Percentiles rank a stretch among this genome's conserved stretches.
Conservation (phyloP, 2,797 vertebrate species). For the Potorous gilbertii region DNA sequence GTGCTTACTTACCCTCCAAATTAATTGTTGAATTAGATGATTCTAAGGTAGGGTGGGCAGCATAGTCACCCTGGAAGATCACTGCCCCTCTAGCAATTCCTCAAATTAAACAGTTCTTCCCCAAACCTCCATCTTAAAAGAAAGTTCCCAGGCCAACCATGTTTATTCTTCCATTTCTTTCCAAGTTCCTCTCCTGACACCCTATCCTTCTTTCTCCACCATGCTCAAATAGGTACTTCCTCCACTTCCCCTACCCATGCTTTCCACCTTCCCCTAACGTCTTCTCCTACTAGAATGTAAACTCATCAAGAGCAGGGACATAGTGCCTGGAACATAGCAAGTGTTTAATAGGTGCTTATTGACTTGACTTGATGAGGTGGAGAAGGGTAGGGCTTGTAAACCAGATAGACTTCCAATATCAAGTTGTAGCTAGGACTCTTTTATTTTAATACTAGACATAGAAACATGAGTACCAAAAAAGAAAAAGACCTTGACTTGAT, state of each 20-base stretch:
- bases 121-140: background rate
- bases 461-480: no score
- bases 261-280: background rate
- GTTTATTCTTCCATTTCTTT: background rate
- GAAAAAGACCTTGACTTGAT: no score
- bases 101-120: background rate
- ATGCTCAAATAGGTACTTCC: background rate
- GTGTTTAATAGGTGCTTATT: background rate
- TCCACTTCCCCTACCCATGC: background rate
- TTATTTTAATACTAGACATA: no score
- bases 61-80: background rate
- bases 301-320: no score
- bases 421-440: no score
- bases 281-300: background rate
- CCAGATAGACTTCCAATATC: background rate
- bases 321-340: background rate
- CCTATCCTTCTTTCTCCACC: background rate
- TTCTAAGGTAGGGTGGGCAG: background rate
- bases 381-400: background rate
- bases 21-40: background rate
- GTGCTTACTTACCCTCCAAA: background rate
- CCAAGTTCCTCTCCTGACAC: background rate
- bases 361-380: background rate
- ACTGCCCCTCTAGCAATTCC: background rate
- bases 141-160: background rate